Evolutionary conservation across 2,797 vertebrate genomes (phyloP).

Genomic region (Tarsius wallacei): DNA sequence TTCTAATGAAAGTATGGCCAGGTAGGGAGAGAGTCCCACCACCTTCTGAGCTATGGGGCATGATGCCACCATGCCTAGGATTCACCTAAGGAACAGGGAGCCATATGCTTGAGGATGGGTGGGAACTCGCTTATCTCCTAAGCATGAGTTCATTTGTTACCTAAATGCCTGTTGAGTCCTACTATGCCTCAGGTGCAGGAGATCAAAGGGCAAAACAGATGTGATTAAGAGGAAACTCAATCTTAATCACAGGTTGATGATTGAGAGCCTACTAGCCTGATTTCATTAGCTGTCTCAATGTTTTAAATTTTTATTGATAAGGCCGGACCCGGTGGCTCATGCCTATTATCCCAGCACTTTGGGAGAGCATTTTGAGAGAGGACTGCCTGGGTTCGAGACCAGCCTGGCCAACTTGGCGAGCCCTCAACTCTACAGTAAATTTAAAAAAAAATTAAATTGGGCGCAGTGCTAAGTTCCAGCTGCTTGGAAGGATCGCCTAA

Average conservation of each 20-base stretch:
- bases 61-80: not conserved
- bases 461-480: too few relatives aligned
- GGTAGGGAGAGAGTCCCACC: slow-evolving; percentile 50
- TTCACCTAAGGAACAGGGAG: not conserved
- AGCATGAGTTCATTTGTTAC: not conserved
- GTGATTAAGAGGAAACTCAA: not conserved
- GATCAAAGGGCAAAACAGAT: not conserved
- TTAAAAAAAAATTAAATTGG: too few relatives aligned
- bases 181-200: not conserved
- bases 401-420: too few relatives aligned
- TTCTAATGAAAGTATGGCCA: slow-evolving; percentile 83
- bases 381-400: too few relatives aligned
- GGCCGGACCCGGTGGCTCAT: too few relatives aligned
- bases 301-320: slow-evolving; percentile 14
- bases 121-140: not conserved
- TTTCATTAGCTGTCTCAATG: not conserved
- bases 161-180: not conserved
- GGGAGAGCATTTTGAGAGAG: too few relatives aligned
- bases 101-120: not conserved
- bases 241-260: not conserved
- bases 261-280: not conserved
- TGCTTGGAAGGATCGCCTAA: too few relatives aligned
- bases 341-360: too few relatives aligned
- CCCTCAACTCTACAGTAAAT: too few relatives aligned
- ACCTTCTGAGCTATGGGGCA: not conserved